Percentiles rank a stretch among this genome's conserved stretches.
These are phyloP conservation scores for Actinostola sp. DNA, from an alignment of 92 coral and sea anemone genomes.

Conservation along the genomic window DNA sequence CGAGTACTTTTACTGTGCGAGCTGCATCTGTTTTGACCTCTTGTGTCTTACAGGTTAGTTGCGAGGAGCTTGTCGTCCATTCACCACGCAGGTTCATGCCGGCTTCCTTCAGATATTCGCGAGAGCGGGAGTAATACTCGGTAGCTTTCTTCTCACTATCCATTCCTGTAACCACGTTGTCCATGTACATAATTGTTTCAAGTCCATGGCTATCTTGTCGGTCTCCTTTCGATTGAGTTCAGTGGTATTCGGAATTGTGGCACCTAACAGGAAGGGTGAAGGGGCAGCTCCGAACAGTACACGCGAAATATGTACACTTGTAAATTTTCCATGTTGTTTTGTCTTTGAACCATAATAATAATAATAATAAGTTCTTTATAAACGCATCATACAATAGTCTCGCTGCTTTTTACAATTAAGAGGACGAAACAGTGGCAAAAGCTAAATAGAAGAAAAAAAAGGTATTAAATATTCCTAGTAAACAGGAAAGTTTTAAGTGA, in stretches of 20 bases:
- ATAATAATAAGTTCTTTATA: too few species aligned
- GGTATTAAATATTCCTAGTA: too few species aligned
- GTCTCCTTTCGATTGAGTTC: neutral
- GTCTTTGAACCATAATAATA: constrained; percentile 47
- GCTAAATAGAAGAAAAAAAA: too few species aligned
- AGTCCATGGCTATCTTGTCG: constrained; percentile 15
- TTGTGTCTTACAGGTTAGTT: neutral
- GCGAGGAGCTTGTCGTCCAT: constrained; percentile 3
- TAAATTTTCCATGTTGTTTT: constrained; percentile 3
- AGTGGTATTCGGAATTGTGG: constrained; percentile 21
- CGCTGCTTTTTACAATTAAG: too few species aligned
- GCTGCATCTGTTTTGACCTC: constrained; percentile 11
- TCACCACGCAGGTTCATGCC: constrained; percentile 50
- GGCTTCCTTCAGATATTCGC: constrained; percentile 18
- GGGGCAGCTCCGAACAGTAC: constrained; percentile 28
- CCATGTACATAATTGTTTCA: constrained; percentile 25
- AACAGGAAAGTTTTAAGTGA: too few species aligned
- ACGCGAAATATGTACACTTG: constrained; percentile 3
- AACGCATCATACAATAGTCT: too few species aligned
- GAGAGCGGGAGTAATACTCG: constrained; percentile 27
- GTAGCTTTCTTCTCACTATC: constrained; percentile 15
- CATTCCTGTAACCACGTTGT: constrained; percentile 20
- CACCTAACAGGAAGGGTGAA: constrained; percentile 23
- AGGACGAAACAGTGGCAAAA: too few species aligned
- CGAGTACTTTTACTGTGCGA: constrained; percentile 9